A percentile compares a stretch with the other conserved stretches of the same genome.
phyloP scores from a whole-genome alignment of 2,797 vertebrate genomes.

The Meda fulgida region DNA sequence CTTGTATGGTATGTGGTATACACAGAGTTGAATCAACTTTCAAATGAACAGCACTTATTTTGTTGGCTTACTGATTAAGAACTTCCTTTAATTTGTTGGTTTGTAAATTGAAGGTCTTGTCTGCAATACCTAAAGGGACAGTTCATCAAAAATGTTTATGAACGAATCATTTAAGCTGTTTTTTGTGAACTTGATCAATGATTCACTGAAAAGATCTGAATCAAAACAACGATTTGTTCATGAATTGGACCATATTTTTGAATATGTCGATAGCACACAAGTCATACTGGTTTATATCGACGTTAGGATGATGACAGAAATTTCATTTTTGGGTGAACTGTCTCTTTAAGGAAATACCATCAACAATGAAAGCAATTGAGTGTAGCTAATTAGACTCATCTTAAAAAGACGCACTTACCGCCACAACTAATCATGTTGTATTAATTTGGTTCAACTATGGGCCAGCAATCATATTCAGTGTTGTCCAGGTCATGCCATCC shows the following conservation, averaged over 20 bases:
- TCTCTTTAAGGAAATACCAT: not conserved
- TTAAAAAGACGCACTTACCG: constrained; percentile 59
- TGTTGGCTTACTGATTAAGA: not conserved
- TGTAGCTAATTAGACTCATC: not conserved
- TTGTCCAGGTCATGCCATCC: constrained; percentile 81
- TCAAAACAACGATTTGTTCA: too few species aligned
- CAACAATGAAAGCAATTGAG: not conserved
- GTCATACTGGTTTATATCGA: not conserved
- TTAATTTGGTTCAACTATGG: constrained; percentile 75
- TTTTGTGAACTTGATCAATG: not conserved
- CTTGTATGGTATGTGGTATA: not conserved
- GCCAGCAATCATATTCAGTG: constrained; percentile 81
- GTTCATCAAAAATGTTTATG: not conserved
- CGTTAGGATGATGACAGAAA: not conserved
- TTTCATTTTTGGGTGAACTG: not conserved
- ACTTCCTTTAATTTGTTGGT: not conserved
- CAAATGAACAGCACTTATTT: not conserved
- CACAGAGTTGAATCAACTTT: not conserved
- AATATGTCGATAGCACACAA: not conserved
- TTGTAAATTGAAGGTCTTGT: not conserved
- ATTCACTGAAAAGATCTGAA: not conserved
- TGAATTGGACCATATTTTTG: not conserved
- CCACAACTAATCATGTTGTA: constrained; percentile 81
- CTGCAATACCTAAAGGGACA: not conserved
- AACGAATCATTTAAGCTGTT: not conserved